Evolutionary conservation across 2,888 invertebrate species (phyloP).

Genomic region (Acanthosepion pharaonis): DNA sequence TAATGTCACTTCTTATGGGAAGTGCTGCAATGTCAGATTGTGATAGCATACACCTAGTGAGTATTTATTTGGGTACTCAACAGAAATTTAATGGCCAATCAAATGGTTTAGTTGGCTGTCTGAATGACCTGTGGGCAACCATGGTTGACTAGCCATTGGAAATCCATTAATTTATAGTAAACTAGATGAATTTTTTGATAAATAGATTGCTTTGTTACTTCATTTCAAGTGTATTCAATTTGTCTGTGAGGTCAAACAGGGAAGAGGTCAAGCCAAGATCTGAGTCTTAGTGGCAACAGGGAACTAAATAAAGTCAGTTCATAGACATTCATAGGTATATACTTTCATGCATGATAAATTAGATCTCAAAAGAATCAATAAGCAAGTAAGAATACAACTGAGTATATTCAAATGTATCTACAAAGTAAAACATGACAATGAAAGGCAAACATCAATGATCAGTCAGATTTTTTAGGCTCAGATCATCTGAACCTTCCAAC

Average conservation of each 20-base stretch:
- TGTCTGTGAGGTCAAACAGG: not conserved
- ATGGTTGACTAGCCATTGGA: not conserved
- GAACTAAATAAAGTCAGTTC: not conserved
- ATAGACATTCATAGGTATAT: not conserved
- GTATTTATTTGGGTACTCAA: too few species aligned
- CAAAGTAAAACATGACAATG: too few species aligned
- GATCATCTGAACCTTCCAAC: not conserved
- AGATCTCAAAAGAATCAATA: constrained; percentile 10
- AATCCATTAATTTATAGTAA: not conserved
- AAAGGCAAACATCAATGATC: not conserved
- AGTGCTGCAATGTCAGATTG: too few species aligned
- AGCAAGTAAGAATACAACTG: not conserved
- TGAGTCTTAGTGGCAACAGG: not conserved
- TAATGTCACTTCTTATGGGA: too few species aligned
- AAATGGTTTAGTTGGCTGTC: too few species aligned
- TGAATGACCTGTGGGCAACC: not conserved
- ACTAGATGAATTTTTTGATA: not conserved
- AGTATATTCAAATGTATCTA: not conserved
- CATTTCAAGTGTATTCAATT: not conserved
- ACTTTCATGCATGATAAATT: constrained; percentile 23
- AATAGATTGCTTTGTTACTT: not conserved
- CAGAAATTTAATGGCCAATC: too few species aligned
- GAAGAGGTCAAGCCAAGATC: not conserved
- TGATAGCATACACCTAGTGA: too few species aligned
- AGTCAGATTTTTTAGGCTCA: not conserved